Conservation (phyloP, 2,113 vertebrate genomes). For the Illadopsis cleaveri region DNA sequence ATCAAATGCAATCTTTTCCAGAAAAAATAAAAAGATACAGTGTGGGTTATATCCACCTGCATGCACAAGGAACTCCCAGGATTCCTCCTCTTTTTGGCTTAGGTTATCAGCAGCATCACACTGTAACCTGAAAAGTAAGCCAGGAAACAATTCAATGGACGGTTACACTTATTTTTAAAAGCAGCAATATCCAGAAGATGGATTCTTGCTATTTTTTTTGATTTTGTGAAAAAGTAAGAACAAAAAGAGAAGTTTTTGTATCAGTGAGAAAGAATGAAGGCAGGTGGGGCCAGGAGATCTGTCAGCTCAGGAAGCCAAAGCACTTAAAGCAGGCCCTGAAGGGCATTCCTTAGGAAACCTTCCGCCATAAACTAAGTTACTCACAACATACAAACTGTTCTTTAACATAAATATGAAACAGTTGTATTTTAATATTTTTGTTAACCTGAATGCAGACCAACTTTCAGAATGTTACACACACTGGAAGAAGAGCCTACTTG, state of each 20-base stretch:
- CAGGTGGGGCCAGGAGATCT: fast-evolving
- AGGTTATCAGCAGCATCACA: neutral
- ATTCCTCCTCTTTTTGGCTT: constrained; percentile 6
- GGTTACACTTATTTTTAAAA: neutral
- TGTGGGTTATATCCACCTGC: constrained; percentile 85
- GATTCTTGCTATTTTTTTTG: neutral
- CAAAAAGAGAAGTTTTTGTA: neutral
- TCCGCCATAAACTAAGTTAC: neutral
- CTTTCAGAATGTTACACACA: neutral
- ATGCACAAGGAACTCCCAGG: constrained; percentile 36
- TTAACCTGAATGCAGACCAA: neutral
- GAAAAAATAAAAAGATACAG: constrained; percentile 86
- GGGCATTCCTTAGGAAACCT: neutral
- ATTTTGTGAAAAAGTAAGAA: neutral
- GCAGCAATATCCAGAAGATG: neutral
- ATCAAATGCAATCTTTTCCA: constrained; percentile 86
- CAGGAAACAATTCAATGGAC: neutral
- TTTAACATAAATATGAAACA: neutral
- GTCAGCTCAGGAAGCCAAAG: neutral
- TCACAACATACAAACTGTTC: neutral
- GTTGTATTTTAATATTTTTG: neutral
- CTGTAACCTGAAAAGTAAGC: constrained; percentile 53
- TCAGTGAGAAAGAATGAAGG: neutral
- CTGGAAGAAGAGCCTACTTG: neutral
- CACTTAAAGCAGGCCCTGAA: neutral